Conservation (phyloP, 1,140 invertebrate species). For the Neuroterus valhalla region DNA sequence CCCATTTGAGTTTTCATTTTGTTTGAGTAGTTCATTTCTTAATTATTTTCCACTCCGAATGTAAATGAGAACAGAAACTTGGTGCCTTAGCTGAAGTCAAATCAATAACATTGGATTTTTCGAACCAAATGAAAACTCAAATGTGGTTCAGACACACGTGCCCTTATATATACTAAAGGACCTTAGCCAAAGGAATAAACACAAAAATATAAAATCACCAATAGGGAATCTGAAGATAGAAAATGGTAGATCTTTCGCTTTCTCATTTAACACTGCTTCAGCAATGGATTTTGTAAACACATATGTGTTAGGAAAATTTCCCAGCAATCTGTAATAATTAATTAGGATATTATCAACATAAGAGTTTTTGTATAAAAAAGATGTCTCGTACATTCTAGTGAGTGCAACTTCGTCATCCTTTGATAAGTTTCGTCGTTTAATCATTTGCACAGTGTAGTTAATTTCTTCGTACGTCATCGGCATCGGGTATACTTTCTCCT, state of each 20-base stretch:
- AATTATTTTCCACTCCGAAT: too few relatives aligned
- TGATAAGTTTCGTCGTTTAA: neutral
- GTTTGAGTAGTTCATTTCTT: too few relatives aligned
- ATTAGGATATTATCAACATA: constrained; percentile 30
- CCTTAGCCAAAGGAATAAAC: neutral
- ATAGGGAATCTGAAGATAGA: constrained; percentile 81
- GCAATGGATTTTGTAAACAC: constrained; percentile 85
- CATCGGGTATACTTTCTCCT: constrained; percentile 82
- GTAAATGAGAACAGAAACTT: too few relatives aligned
- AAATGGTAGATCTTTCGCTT: too few relatives aligned
- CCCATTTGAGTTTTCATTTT: too few relatives aligned
- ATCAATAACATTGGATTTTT: too few relatives aligned
- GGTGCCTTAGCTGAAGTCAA: too few relatives aligned
- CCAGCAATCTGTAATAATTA: constrained; percentile 76
- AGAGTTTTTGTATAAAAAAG: neutral
- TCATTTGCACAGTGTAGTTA: constrained; percentile 34
- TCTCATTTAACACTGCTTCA: constrained; percentile 78
- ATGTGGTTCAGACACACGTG: too few relatives aligned
- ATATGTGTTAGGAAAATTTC: constrained; percentile 83
- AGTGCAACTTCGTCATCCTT: constrained; percentile 34
- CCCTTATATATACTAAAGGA: too few relatives aligned
- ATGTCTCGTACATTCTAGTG: constrained; percentile 33
- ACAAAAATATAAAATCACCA: constrained; percentile 72
- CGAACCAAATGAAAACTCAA: too few relatives aligned
- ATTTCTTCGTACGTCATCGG: too few relatives aligned